A percentile compares a stretch with the other conserved stretches of the same genome.
phyloP scores from a whole-genome alignment of 2,888 invertebrate genomes.

The Campoplex capitator region DNA sequence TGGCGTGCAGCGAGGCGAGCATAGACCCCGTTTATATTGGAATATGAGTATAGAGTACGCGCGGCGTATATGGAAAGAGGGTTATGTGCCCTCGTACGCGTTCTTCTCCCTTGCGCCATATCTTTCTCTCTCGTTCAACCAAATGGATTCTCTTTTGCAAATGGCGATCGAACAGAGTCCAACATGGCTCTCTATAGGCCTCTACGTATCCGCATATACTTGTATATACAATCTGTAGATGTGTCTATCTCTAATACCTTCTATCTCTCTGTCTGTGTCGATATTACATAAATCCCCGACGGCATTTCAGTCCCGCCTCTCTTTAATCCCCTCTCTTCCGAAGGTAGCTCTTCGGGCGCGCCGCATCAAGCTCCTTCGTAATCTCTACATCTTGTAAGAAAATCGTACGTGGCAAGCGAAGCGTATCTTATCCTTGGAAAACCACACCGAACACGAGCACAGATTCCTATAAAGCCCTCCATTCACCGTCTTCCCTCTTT shows the following conservation, averaged over 20 bases:
- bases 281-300: slow-evolving; percentile 73
- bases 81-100: slow-evolving; percentile 37
- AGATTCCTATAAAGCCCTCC: slow-evolving; percentile 28
- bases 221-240: neutral
- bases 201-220: neutral
- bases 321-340: slow-evolving; percentile 66
- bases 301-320: slow-evolving; percentile 68
- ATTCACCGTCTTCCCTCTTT: slow-evolving; percentile 25
- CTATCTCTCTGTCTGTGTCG: slow-evolving; percentile 65
- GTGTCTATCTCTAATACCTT: slow-evolving; percentile 49
- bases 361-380: slow-evolving; percentile 67
- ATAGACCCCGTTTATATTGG: slow-evolving; percentile 78
- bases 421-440: slow-evolving; percentile 54
- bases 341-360: slow-evolving; percentile 49
- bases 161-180: slow-evolving; percentile 55
- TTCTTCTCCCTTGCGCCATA: neutral
- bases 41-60: slow-evolving; percentile 73
- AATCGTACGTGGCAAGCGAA: slow-evolving; percentile 64
- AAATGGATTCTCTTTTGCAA: slow-evolving; percentile 56
- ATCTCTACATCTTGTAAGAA: slow-evolving; percentile 69
- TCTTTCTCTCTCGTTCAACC: slow-evolving; percentile 34
- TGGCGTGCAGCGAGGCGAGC: slow-evolving; percentile 79
- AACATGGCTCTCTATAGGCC: slow-evolving; percentile 34
- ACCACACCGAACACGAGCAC: slow-evolving; percentile 25
- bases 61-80: slow-evolving; percentile 66